These are phyloP conservation scores for Decapterus maruadsi DNA, from an alignment of 2,797 vertebrate genomes.

Conservation along the genomic window DNA sequence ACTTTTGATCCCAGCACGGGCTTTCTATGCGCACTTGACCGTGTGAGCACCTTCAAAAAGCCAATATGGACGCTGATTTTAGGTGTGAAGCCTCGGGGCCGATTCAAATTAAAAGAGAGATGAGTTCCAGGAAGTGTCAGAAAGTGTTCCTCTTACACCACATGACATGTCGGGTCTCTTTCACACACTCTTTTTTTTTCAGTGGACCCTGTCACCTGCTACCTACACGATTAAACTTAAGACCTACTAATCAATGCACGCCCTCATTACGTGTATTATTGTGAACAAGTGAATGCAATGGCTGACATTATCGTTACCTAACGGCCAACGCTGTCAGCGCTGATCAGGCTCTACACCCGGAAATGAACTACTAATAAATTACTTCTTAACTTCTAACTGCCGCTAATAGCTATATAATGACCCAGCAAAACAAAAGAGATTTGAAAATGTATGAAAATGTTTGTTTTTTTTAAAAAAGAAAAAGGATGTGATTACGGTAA, in stretches of 20 bases:
- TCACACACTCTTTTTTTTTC: not conserved
- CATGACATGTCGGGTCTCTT: slow-evolving; percentile 17
- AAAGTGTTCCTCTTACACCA: slow-evolving; percentile 23
- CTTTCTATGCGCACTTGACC: slow-evolving; percentile 11
- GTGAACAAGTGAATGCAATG: not conserved
- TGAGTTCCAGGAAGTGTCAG: slow-evolving; percentile 78
- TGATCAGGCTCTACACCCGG: slow-evolving; percentile 62
- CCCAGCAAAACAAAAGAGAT: not conserved
- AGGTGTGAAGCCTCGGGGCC: slow-evolving; percentile 38
- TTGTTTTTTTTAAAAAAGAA: too few species aligned
- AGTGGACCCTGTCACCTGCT: accelerated
- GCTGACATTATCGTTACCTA: slow-evolving; percentile 25
- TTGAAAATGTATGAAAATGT: not conserved
- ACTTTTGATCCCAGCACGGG: not conserved
- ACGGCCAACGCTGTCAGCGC: slow-evolving; percentile 24
- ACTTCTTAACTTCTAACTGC: not conserved
- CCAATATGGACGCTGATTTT: slow-evolving; percentile 50
- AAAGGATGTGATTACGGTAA: too few species aligned
- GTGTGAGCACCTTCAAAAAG: not conserved
- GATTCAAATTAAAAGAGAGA: slow-evolving; percentile 35
- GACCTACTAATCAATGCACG: not conserved
- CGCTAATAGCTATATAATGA: slow-evolving; percentile 31
- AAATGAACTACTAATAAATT: slow-evolving; percentile 52
- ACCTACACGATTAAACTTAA: not conserved
- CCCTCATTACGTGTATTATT: accelerated